These are phyloP conservation scores for Pheucticus melanocephalus DNA, from an alignment of 2,113 vertebrate genomes.

Conservation along the genomic window DNA sequence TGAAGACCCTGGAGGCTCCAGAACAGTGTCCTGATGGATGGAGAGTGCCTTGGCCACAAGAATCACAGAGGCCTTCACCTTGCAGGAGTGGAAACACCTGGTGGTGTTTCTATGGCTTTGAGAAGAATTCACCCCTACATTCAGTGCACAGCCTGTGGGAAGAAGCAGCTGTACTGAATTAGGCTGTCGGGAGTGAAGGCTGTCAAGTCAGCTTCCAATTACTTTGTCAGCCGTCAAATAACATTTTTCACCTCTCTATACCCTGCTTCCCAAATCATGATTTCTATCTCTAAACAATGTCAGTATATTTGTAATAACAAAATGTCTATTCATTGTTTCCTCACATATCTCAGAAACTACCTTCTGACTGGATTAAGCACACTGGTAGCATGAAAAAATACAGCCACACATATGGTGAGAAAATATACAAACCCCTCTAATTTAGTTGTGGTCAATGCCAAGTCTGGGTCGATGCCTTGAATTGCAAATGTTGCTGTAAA, in stretches of 20 bases:
- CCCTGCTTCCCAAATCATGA: neutral
- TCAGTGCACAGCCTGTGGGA: neutral
- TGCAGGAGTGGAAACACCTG: neutral
- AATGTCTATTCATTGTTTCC: neutral
- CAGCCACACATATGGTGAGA: neutral
- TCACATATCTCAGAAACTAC: neutral
- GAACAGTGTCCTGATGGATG: neutral
- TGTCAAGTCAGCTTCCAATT: neutral
- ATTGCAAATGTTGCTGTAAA: neutral
- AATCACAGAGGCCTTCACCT: neutral
- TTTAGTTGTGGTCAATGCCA: neutral
- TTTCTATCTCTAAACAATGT: neutral
- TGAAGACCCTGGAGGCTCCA: neutral
- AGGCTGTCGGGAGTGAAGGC: neutral
- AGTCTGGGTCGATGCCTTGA: neutral
- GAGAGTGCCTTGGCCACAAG: neutral
- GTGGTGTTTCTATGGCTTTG: neutral
- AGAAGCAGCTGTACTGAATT: rapidly evolving
- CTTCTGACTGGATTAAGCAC: neutral
- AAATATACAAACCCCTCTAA: neutral
- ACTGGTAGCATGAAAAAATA: neutral
- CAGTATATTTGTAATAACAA: neutral
- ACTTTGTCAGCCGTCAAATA: neutral
- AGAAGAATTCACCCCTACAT: neutral
- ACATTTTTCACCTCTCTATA: neutral